Evolutionary conservation across 2,113 vertebrate species (phyloP).

Genomic region (Pantherophis guttatus): DNA sequence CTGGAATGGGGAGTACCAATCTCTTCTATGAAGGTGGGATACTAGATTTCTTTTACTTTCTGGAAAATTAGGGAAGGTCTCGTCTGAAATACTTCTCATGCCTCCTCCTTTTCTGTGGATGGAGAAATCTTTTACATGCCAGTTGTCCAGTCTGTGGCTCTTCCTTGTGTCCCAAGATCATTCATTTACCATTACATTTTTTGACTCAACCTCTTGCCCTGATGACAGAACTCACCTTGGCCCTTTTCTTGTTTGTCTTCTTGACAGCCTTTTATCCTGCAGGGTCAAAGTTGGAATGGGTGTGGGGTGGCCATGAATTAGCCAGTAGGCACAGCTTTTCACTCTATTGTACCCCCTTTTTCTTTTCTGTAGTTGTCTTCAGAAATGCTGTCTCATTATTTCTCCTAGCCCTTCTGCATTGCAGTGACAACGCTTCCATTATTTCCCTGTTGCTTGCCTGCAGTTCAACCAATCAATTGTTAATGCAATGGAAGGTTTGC

Average conservation of each 20-base stretch:
- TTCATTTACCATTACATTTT: neutral
- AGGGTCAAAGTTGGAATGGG: neutral
- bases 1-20: neutral
- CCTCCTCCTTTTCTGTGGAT: neutral
- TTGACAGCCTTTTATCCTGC: neutral
- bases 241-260: neutral
- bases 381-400: neutral
- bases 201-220: neutral
- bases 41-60: neutral
- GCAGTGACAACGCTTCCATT: neutral
- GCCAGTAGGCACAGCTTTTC: neutral
- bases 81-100: neutral
- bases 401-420: neutral
- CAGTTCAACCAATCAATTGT: neutral
- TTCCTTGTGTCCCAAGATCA: neutral
- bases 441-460: neutral
- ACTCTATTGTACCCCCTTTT: neutral
- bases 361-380: neutral
- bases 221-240: neutral
- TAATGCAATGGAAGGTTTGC: neutral
- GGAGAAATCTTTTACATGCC: neutral
- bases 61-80: neutral
- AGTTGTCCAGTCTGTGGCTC: neutral
- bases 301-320: neutral
- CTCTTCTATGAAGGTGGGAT: neutral